Evolutionary conservation across 2,113 vertebrate species (phyloP), one percentile per base, ranked within the genome.

Genomic region (Nipponia nippon): DNA sequence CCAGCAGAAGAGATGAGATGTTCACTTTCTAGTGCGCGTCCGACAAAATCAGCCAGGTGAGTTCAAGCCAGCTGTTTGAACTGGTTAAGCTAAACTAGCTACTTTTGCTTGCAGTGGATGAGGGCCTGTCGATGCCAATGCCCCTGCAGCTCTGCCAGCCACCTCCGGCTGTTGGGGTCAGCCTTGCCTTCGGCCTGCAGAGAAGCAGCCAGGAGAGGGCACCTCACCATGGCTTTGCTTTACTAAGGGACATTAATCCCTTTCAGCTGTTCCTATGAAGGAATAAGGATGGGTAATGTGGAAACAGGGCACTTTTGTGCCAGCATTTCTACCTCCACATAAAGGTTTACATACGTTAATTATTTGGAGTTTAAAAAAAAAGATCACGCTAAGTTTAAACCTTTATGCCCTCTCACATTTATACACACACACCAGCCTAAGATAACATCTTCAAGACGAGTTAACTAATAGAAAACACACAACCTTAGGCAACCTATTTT

Each of bases 241-340:
- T 67, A 13, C 18, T n/a, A 42, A 26, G 9, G 16, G 61, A 49
- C 20, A 29, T 46, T 2, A 26, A 87, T 27, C n/a, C 44, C 58
- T 65, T 44, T 7, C 21, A 61, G 11, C 36, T 53, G 5, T 17
- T 83, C 40, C 49, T 34, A 11, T 17, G 49, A 80, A 52, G 25
- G 14, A 63, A 44, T 20, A 72, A 73, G 42, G 44, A 69, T 4
- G 4, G 22, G 22, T 12, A 52, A 2, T 4, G 18, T 36, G 21
- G 20, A 38, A 83, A 85, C 7, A 47, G 47, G 25, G 17, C 40
- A 10, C 46, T 49, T 89, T 6, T 17, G 0, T 26, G 30, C 11
- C 38, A 29, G 4, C 0, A 0, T 50, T 71, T 73, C 21, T 62
- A 42, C 17, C 4, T 55, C 46, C 8, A 9, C 13, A 13, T 21